These are phyloP conservation scores for Vanessa cardui DNA, from an alignment of 2,888 invertebrate species.

Conservation along the genomic window DNA sequence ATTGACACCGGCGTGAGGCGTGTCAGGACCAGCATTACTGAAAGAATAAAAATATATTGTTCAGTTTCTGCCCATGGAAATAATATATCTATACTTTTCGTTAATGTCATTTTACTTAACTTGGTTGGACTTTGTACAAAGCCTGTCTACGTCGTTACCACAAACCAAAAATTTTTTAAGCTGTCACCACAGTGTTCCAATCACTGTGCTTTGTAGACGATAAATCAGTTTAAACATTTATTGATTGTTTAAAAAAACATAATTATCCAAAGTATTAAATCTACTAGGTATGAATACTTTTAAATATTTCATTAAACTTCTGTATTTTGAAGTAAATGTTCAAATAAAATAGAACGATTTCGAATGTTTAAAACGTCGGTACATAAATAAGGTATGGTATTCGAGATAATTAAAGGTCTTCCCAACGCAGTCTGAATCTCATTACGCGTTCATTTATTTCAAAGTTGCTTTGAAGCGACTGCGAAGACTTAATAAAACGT, in stretches of 20 bases:
- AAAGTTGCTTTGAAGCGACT: slow-evolving; percentile 22
- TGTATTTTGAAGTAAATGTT: neutral
- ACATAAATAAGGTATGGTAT: slow-evolving; percentile 16
- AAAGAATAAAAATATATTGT: too few species aligned
- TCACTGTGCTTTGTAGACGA: too few species aligned
- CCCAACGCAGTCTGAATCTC: slow-evolving; percentile 24
- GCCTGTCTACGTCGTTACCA: too few species aligned
- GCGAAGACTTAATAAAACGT: slow-evolving; percentile 21
- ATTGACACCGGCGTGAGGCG: too few species aligned
- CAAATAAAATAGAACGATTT: neutral
- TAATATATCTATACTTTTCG: too few species aligned
- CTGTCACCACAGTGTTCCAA: too few species aligned
- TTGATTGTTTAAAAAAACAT: neutral
- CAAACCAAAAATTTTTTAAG: too few species aligned
- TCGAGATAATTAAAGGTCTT: slow-evolving; percentile 29
- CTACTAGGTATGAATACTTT: neutral
- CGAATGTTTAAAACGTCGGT: neutral
- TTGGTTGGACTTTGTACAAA: too few species aligned
- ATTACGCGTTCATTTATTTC: slow-evolving; percentile 35
- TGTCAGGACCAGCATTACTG: too few species aligned
- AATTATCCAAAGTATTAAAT: neutral
- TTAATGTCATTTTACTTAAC: too few species aligned
- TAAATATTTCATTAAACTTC: neutral
- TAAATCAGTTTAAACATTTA: too few species aligned
- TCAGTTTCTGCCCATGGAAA: too few species aligned